A percentile compares a stretch with the other conserved stretches of the same genome.
Evolutionary conservation across 2,797 vertebrate genomes (phyloP).

Genomic region (Nyctalus aviator): DNA sequence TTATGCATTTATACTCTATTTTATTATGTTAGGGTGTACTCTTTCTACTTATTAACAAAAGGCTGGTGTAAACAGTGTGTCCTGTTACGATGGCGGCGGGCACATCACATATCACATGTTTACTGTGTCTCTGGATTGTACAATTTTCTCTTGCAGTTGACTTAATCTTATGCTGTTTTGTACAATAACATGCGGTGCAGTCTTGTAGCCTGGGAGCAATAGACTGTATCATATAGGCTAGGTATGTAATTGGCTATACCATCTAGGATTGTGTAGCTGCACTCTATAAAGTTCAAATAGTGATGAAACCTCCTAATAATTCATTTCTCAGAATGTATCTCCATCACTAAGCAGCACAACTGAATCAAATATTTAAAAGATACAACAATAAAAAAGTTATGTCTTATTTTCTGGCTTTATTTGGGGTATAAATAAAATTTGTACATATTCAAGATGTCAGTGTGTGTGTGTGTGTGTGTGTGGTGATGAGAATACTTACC

Average conservation of each 20-base stretch:
- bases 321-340: background rate
- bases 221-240: background rate
- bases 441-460: background rate
- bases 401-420: background rate
- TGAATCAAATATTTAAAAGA: background rate
- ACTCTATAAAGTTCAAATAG: background rate
- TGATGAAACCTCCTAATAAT: background rate
- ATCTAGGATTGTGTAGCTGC: background rate
- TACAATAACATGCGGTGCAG: background rate
- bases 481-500: background rate
- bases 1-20: background rate
- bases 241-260: background rate
- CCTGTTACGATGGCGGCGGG: background rate
- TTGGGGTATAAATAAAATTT: background rate
- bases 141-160: background rate
- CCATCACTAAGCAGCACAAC: background rate
- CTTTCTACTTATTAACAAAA: background rate
- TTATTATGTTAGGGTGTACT: background rate
- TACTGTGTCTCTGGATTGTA: background rate
- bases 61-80: background rate
- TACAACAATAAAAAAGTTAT: background rate
- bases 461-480: too few species aligned
- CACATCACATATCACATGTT: background rate
- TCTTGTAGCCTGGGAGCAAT: background rate
- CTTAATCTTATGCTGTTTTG: background rate